A percentile compares a stretch with the other conserved stretches of the same genome.
Evolutionary conservation across 1,140 invertebrate species (phyloP).

Genomic region (Drosophila sp.): DNA sequence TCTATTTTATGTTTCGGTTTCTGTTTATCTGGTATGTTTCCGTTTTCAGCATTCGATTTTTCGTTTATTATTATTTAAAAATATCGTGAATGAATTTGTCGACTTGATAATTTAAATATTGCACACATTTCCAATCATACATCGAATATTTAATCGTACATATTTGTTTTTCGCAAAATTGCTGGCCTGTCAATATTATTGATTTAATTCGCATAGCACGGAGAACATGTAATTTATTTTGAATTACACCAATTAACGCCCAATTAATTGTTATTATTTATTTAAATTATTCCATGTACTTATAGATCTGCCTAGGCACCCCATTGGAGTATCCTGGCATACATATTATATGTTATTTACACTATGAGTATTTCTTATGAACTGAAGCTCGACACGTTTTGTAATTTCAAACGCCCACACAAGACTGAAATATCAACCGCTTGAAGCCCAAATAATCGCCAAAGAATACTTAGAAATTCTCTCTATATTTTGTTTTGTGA

Average conservation of each 20-base stretch:
- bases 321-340: slow-evolving; percentile 18
- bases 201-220: slow-evolving; percentile 20
- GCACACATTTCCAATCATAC: slow-evolving; percentile 23
- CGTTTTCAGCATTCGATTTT: not conserved
- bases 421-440: slow-evolving; percentile 57
- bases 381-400: slow-evolving; percentile 54
- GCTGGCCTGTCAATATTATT: slow-evolving; percentile 21
- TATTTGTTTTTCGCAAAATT: slow-evolving; percentile 25
- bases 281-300: slow-evolving; percentile 7
- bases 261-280: slow-evolving; percentile 27
- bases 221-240: slow-evolving; percentile 12
- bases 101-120: slow-evolving; percentile 40
- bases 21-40: no score
- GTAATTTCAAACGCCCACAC: slow-evolving; percentile 51
- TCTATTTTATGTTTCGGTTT: not conserved
- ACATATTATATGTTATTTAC: not conserved
- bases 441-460: slow-evolving; percentile 65
- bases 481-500: slow-evolving; percentile 56
- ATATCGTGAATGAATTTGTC: slow-evolving; percentile 36
- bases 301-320: not conserved
- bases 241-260: not conserved
- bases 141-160: slow-evolving; percentile 9
- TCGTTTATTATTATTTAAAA: slow-evolving; percentile 38
- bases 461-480: slow-evolving; percentile 81
- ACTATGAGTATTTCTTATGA: slow-evolving; percentile 11